Base-by-base conservation (phyloP, 2,113 vertebrate species). In the Xenus cinereus region DNA sequence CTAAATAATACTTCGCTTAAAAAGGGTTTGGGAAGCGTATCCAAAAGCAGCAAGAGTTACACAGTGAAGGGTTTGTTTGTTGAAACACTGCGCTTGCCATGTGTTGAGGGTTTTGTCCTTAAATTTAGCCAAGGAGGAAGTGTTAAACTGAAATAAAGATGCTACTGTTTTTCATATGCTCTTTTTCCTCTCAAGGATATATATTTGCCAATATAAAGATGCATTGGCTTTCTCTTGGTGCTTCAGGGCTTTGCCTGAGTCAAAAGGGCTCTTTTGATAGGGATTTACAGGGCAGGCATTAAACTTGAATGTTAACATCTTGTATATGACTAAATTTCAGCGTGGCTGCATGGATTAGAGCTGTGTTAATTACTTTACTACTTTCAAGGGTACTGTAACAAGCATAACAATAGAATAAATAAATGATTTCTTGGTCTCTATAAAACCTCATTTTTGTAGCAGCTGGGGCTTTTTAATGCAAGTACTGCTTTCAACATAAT, bases 61-160 rank as follows among this genome's bases (percentile, higher is more conserved):
- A 80, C 62, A 83, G 87, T 53, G 45, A 54, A 77, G 53, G 72
- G 50, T 80, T 89, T 81, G 80, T 92, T 82, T 77, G 46, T 72
- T 46, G 20, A 39, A 91, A 78, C 14, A 16, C 79, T 53, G 37
- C 1, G 7, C 64, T 82, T 94, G 64, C 74, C 75, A 37, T 91
- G 74, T 87, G 60, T 87, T 82, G 81, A 89, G 81, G 77, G 71
- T 77, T 95, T 93, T 90, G 89, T 95, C 74, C 73, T 94, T 94
- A 84, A 89, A 81, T 76, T 24, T 46, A 87, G 72, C 64, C 82
- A 77, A 86, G 67, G 75, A 87, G 95, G 80, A 80, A 91, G 69
- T 48, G 37, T 66, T 71, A 30, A 79, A 48, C 48, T 53, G 73
- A 87, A 95, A 95, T 93, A 93, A 96, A 80, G 46, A 35, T 96